These are phyloP conservation scores for Menidia beryllina DNA, from an alignment of 2,113 vertebrate genomes.

Conservation along the genomic window DNA sequence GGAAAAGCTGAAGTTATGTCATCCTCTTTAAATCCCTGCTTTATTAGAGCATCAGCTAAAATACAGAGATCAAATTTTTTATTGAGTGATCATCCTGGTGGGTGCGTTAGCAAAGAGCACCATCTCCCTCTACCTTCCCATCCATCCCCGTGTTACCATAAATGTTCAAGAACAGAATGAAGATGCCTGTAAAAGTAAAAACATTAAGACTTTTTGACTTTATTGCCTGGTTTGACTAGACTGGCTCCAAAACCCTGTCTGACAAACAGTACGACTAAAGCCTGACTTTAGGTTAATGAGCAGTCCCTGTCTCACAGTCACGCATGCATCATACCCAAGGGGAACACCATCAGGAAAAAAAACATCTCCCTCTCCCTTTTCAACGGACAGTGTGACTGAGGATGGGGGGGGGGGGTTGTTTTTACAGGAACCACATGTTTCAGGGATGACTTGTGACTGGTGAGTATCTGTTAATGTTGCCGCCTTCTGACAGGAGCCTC, in stretches of 20 bases:
- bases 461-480: conserved; percentile 71
- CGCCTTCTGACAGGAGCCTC: conserved; percentile 66
- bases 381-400: conserved; percentile 56
- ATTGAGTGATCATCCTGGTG: conserved; percentile 48
- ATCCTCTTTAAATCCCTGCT: conserved; percentile 22
- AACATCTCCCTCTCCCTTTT: conserved; percentile 61
- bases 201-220: conserved; percentile 47
- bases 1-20: background rate
- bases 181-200: conserved; percentile 46
- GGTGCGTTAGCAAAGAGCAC: conserved; percentile 31
- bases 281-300: conserved; percentile 56
- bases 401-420: conserved; percentile 49
- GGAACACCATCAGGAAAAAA: conserved; percentile 73
- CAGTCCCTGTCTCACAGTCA: conserved; percentile 47
- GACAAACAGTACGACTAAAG: conserved; percentile 23
- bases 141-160: conserved; percentile 35
- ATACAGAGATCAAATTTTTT: conserved; percentile 36
- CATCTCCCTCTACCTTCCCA: conserved; percentile 28
- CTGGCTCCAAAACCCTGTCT: conserved; percentile 12
- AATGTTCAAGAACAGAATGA: conserved; percentile 40
- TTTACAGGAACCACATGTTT: conserved; percentile 81
- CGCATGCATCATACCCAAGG: conserved; percentile 52
- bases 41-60: conserved; percentile 35
- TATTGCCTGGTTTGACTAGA: conserved; percentile 32
- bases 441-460: conserved; percentile 67